These are phyloP conservation scores for Ptilorrhoa leucosticta DNA, from an alignment of 2,113 vertebrate species.

Conservation along the genomic window DNA sequence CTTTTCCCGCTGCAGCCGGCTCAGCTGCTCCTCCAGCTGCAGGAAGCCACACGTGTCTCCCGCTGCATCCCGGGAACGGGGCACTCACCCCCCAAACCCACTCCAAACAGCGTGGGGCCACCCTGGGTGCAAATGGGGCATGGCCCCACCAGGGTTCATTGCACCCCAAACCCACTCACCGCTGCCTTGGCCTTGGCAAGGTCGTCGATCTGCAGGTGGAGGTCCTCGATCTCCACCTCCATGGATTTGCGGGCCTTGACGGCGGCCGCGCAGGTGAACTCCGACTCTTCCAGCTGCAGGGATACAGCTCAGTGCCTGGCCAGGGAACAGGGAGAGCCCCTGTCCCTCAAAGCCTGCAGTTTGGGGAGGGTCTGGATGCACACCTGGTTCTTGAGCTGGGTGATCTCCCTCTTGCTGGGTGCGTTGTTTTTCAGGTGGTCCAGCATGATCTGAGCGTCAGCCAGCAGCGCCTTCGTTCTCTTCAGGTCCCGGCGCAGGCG, in stretches of 20 bases:
- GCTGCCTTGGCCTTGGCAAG: conserved; percentile 89
- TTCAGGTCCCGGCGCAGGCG: conserved; percentile 93
- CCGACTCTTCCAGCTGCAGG: conserved; percentile 92
- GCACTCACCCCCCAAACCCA: background rate
- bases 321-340: rapidly evolving
- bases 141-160: rapidly evolving
- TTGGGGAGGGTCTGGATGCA: background rate
- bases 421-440: conserved; percentile 97
- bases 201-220: conserved; percentile 96
- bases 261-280: conserved; percentile 91
- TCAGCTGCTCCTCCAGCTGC: conserved; percentile 96
- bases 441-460: conserved; percentile 95
- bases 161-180: conserved; percentile 64
- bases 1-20: conserved; percentile 94
- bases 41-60: background rate
- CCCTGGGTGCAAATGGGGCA: background rate
- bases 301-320: background rate
- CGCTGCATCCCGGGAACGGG: rapidly evolving
- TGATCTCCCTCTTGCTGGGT: conserved; percentile 94
- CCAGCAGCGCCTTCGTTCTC: conserved; percentile 92
- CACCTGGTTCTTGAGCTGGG: conserved; percentile 97
- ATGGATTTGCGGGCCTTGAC: conserved; percentile 95
- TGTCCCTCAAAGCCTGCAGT: background rate
- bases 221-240: conserved; percentile 96
- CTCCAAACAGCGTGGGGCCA: rapidly evolving